Base-by-base conservation (phyloP, 2,797 vertebrate species). In the Percopsis omiscomaycus region DNA sequence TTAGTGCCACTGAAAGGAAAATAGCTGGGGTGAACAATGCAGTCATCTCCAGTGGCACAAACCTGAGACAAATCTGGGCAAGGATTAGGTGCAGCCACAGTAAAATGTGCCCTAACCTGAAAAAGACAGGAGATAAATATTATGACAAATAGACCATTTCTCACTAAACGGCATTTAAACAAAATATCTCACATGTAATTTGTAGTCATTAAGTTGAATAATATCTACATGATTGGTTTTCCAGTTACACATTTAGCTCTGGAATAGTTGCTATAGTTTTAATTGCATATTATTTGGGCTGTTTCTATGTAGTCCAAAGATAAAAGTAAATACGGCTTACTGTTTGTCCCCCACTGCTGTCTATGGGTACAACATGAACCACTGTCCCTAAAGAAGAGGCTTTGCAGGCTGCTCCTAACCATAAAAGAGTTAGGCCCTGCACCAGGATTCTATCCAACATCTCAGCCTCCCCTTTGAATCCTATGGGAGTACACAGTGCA, bases 21-120 rank as follows among this genome's bases (percentile, higher is more conserved):
- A 0, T 74, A 46, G 14, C 79, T 71, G 0, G 3, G 9, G 65
- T 86, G 59, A 56, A 81, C 61, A 14, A 29, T 8, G 27, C 91
- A 92, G 80, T 84, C 76, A 10, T 64, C 77, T 0, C 63, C 84
- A 0, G 1, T 27, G 3, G 53, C 64, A 66, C 89, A 91, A 37
- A 79, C 68, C 1, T 59, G 74, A 1, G 77, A 55, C 3, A 88
- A 8, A 3, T 56, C 2, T 0, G 85, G 86, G 57, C 90, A 92
- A 0, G 88, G 84, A 49, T 48, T 44, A 0, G 82, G 50, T 22
- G 51, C 66, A 5, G 91, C 78, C 64, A 73, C 80, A 0, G 45
- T 87, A 68, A 91, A 93, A 61, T 89, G 81, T 55, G 89, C 91
- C 5, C 75, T 69, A 3, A 92, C 84, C 91, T 92, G 79, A 70